Conservation (phyloP, 2,888 invertebrate species). For the Trichacis sp. region DNA sequence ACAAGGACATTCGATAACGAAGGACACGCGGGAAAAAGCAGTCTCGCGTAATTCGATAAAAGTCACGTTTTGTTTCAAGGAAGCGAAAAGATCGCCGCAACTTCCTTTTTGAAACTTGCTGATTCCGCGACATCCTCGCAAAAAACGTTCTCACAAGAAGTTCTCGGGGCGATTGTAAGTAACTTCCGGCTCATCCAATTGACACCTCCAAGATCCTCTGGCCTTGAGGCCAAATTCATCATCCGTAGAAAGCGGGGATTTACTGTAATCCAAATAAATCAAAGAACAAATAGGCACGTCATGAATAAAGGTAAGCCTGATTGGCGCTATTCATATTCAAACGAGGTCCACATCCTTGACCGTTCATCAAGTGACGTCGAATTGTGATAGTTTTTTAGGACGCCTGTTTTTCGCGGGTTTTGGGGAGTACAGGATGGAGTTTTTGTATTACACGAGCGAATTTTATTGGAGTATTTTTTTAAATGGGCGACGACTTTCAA, state of each 20-base stretch:
- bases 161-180: conserved; percentile 2
- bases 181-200: conserved; percentile 20
- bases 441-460: not conserved
- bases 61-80: too few species aligned
- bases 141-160: too few species aligned
- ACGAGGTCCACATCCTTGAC: conserved; percentile 60
- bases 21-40: too few species aligned
- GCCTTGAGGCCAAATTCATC: conserved; percentile 36
- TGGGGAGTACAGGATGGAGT: too few species aligned
- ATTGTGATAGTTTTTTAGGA: conserved; percentile 24
- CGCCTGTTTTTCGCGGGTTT: too few species aligned
- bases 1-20: too few species aligned
- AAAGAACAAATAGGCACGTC: conserved; percentile 62
- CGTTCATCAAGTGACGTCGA: conserved; percentile 45
- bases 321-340: conserved; percentile 66
- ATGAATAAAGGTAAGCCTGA: conserved; percentile 63
- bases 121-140: too few species aligned
- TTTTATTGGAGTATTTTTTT: not conserved
- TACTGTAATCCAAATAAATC: conserved; percentile 60
- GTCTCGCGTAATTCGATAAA: too few species aligned
- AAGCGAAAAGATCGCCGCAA: too few species aligned
- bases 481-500: not conserved
- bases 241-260: conserved; percentile 29
- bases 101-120: too few species aligned
- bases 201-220: conserved; percentile 30